Conservation (phyloP, 1,140 invertebrate genomes). For the Drosophila jambulina region DNA sequence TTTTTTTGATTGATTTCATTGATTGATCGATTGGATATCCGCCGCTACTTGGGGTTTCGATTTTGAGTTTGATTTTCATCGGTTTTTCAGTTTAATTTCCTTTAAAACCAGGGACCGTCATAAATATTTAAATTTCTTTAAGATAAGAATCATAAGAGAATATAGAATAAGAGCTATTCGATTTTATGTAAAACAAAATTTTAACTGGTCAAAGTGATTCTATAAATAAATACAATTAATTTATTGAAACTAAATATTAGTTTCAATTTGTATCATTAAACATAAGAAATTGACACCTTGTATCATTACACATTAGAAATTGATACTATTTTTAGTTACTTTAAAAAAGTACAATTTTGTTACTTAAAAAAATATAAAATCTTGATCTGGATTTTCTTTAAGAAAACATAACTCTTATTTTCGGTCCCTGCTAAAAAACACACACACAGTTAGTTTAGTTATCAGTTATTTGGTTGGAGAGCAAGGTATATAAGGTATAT, state of each 20-base stretch:
- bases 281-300: too few species aligned
- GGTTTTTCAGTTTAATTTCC: slow-evolving; percentile 1
- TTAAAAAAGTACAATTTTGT: not conserved
- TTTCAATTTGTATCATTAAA: not conserved
- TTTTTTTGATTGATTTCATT: slow-evolving; percentile 42
- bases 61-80: slow-evolving; percentile 11
- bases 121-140: not conserved
- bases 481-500: slow-evolving; percentile 10
- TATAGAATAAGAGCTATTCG: not conserved
- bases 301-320: too few species aligned
- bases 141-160: not conserved
- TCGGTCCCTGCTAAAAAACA: slow-evolving; percentile 10
- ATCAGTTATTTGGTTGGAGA: slow-evolving; percentile 20
- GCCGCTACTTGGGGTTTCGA: slow-evolving; percentile 16
- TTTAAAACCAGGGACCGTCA: slow-evolving; percentile 8
- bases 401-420: not conserved
- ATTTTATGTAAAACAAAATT: not conserved
- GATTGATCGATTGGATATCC: slow-evolving; percentile 24
- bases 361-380: too few species aligned
- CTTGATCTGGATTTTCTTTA: not conserved
- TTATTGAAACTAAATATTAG: not conserved
- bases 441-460: slow-evolving; percentile 24
- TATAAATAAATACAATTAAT: not conserved
- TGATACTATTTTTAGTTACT: not conserved
- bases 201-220: not conserved